Evolutionary conservation across 2,888 invertebrate species (phyloP).

Genomic region (Vesta saturnalis): DNA sequence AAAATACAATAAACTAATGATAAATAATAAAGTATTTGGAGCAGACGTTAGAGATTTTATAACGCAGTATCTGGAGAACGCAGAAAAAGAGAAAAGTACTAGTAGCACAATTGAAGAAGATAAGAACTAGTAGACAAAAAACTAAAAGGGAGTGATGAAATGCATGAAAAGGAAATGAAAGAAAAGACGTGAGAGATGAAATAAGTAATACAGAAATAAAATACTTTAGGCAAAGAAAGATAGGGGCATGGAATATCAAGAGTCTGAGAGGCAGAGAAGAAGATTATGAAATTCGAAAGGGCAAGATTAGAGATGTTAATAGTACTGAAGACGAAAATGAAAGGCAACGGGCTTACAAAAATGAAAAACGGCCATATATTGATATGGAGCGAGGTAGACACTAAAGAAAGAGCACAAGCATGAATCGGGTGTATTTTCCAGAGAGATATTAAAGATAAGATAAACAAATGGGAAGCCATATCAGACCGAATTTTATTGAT

Average conservation of each 20-base stretch:
- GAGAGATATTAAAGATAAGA: slow-evolving; percentile 17
- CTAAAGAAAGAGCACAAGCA: slow-evolving; percentile 26
- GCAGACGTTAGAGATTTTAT: not conserved
- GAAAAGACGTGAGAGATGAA: not conserved
- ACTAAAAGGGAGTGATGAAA: not conserved
- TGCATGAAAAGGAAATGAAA: not conserved
- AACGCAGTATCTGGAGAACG: not conserved
- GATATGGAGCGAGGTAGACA: slow-evolving; percentile 27
- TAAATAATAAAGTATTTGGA: slow-evolving; percentile 16
- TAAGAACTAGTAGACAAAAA: not conserved
- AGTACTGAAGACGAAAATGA: slow-evolving; percentile 28
- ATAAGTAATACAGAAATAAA: slow-evolving; percentile 18
- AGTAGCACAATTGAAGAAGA: not conserved
- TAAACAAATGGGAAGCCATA: slow-evolving; percentile 25
- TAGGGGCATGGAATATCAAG: slow-evolving; percentile 24
- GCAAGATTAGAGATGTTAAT: no score
- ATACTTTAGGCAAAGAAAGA: slow-evolving; percentile 18
- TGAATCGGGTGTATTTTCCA: slow-evolving; percentile 21
- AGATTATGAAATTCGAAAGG: slow-evolving; percentile 53
- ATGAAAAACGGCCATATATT: slow-evolving; percentile 29
- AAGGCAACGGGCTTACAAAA: slow-evolving; percentile 29
- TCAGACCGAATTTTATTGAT: slow-evolving; percentile 24
- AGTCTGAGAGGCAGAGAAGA: slow-evolving; percentile 29
- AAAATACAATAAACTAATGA: slow-evolving; percentile 27
- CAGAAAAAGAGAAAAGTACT: not conserved